phyloP scores from a whole-genome alignment of 2,113 vertebrate species.

The Oceanites oceanicus region DNA sequence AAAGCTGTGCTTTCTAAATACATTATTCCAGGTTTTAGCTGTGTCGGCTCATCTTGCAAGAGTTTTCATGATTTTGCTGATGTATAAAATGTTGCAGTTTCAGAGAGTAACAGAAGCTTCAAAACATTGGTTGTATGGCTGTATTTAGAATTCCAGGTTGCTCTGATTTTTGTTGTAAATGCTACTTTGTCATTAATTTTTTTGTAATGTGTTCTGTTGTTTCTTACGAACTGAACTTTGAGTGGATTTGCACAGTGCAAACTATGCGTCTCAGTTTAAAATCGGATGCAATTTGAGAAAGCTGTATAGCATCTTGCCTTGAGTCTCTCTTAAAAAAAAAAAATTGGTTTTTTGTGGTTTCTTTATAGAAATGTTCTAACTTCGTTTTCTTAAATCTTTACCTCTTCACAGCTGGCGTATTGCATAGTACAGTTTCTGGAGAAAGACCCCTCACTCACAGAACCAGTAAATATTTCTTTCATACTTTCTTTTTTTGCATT shows the following conservation, averaged over 20 bases:
- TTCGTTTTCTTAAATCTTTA: not conserved
- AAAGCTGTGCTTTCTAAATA: not conserved
- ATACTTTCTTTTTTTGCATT: not conserved
- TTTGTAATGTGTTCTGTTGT: not conserved
- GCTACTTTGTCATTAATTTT: not conserved
- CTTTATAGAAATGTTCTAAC: not conserved
- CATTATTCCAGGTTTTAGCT: not conserved
- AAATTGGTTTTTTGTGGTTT: not conserved
- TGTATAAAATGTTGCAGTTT: not conserved
- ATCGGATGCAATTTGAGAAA: not conserved
- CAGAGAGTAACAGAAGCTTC: not conserved
- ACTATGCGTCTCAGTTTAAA: not conserved
- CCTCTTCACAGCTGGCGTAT: conserved; percentile 89
- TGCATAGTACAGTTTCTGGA: conserved; percentile 99
- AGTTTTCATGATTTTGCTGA: not conserved
- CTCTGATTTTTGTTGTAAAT: not conserved
- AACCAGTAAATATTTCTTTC: conserved; percentile 84
- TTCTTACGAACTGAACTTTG: not conserved
- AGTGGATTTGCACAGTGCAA: not conserved
- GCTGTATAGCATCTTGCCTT: not conserved
- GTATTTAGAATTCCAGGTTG: not conserved
- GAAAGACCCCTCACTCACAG: conserved; percentile 99
- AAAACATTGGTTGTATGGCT: not conserved
- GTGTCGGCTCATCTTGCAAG: not conserved
- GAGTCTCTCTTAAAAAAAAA: not conserved